A percentile compares a stretch with the other conserved stretches of the same genome.
Evolutionary conservation across 92 coral and sea anemone species (phyloP).

Genomic region (Epizoanthus rinbou): DNA sequence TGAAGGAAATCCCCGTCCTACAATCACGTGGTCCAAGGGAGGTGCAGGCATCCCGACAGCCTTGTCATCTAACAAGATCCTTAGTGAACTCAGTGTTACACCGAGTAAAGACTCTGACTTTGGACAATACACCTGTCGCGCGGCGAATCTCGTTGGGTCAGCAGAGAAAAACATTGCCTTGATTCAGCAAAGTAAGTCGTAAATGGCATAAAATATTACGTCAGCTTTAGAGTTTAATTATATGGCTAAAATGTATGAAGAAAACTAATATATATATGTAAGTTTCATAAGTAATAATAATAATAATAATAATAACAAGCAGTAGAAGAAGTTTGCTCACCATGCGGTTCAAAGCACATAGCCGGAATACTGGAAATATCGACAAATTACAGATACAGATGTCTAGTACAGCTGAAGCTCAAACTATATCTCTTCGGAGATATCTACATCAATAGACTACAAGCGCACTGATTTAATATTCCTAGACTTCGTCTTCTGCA

Average conservation of each 20-base stretch:
- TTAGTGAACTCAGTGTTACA: background rate
- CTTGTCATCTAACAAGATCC: background rate
- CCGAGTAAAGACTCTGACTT: background rate
- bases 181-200: slow-evolving; percentile 16
- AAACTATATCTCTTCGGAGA: too few species aligned
- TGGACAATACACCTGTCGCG: slow-evolving; percentile 30
- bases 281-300: too few species aligned
- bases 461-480: too few species aligned
- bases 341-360: too few species aligned
- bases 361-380: too few species aligned
- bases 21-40: slow-evolving; percentile 19
- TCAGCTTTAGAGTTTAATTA: background rate
- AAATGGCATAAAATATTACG: background rate
- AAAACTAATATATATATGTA: background rate
- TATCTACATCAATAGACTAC: too few species aligned
- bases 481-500: too few species aligned
- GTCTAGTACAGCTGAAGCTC: too few species aligned
- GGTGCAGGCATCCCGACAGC: background rate
- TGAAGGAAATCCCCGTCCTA: slow-evolving; percentile 31
- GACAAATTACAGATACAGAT: too few species aligned
- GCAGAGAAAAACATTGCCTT: background rate
- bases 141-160: background rate
- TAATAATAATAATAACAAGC: too few species aligned
- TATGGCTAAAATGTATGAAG: background rate
- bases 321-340: background rate